Base-by-base conservation (phyloP, 2,113 vertebrate genomes). In the Petrocephalus microphthalmus region DNA sequence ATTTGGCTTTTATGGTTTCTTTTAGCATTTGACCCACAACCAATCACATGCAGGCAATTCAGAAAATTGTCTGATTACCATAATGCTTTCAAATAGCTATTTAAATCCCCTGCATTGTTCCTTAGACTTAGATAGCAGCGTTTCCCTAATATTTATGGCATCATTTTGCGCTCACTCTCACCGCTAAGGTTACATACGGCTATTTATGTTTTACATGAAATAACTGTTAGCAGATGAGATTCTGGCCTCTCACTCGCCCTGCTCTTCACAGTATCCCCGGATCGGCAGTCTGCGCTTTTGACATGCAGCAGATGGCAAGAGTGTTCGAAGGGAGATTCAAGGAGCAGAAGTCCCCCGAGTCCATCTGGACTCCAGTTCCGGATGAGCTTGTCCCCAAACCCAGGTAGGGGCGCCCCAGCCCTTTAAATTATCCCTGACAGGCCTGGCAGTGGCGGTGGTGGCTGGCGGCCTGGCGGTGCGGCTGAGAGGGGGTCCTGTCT, bases 291-390 rank as follows among this genome's bases (percentile, higher is more conserved):
- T 99, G 98, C 7, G 97, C 97, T 89, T 99, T 99, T 0, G 98
- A 99, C 95, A 98, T 99, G 98, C 94, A 96, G 54, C 96, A 98
- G 42, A 95, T 99, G 92, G 96, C 97, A 0, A 92, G 94, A 0
- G 97, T 96, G 90, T 99, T 99, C 1, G 97, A 98, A 57, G 98
- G 98, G 5, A 96, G 98, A 7, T 99, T 99, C 92, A 97, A 98
- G 22, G 98, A 99, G 93, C 98, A 99, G 95, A 99, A 99, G 89
- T 98, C 97, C 0, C 96, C 98, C 0, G 98, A 99, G 89, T 98
- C 98, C 74, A 97, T 99, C 93, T 99, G 98, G 98, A 99, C 98
- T 0, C 95, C 98, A 0, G 97, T 99, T 91, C 96, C 97, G 0
- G 98, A 99, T 92, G 98, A 99, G 67, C 91, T 96, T 93, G 96